A percentile compares a stretch with the other conserved stretches of the same genome.
These are phyloP conservation scores for Athene cunicularia DNA, from an alignment of 2,113 vertebrate genomes.

Conservation along the genomic window DNA sequence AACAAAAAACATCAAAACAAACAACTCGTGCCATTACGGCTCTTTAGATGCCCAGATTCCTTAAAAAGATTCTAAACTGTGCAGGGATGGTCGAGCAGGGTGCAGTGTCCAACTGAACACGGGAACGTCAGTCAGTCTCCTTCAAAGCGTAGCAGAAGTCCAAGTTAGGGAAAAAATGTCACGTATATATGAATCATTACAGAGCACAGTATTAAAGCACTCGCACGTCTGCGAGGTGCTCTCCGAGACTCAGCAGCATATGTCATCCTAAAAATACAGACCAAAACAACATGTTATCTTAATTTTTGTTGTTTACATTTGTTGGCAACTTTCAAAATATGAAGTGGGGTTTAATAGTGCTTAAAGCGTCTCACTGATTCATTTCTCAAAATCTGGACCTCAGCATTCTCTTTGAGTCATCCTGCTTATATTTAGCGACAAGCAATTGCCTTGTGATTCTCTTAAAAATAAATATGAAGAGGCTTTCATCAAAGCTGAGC, in stretches of 20 bases:
- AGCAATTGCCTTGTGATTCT: not conserved
- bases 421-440: constrained; percentile 7
- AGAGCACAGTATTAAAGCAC: not conserved
- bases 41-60: not conserved
- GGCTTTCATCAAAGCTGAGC: not conserved
- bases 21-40: accelerated
- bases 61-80: not conserved
- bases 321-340: not conserved
- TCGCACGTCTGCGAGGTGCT: not conserved
- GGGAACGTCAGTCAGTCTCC: accelerated
- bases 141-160: not conserved
- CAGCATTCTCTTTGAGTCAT: constrained; percentile 35
- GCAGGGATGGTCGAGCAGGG: not conserved
- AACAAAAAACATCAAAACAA: not conserved
- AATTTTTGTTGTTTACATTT: constrained; percentile 23
- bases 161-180: not conserved
- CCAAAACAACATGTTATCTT: not conserved
- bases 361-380: not conserved
- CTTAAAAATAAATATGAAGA: constrained; percentile 22
- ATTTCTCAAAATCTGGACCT: not conserved
- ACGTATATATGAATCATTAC: accelerated
- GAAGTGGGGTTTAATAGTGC: constrained; percentile 15
- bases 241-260: not conserved
- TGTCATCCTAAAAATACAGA: not conserved
- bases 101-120: accelerated